These are phyloP conservation scores for Sylvia borin DNA, from an alignment of 2,797 vertebrate species.

Conservation along the genomic window DNA sequence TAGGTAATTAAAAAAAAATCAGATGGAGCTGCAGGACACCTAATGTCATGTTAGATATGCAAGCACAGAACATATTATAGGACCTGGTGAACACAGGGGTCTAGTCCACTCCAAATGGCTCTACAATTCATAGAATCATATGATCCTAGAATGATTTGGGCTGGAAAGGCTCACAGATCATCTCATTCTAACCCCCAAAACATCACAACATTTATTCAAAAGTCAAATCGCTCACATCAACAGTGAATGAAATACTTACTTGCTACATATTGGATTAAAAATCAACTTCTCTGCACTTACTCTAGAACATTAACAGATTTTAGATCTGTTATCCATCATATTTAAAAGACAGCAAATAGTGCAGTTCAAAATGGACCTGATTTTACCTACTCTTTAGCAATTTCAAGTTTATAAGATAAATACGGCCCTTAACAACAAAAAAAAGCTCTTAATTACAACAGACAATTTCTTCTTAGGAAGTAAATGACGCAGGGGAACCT, in stretches of 20 bases:
- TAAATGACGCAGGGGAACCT: slow-evolving; percentile 51
- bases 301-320: not conserved
- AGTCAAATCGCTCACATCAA: not conserved
- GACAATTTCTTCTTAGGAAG: slow-evolving; percentile 51
- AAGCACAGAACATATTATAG: not conserved
- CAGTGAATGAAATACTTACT: not conserved
- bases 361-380: not conserved
- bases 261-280: not conserved
- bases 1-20: not conserved
- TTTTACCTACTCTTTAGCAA: not conserved
- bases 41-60: accelerated
- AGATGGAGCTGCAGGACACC: not conserved
- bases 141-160: not conserved
- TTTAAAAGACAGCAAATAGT: not conserved
- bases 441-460: slow-evolving; percentile 29
- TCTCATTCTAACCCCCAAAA: not conserved
- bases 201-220: not conserved
- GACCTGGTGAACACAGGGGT: not conserved
- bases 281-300: not conserved
- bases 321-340: not conserved
- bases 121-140: not conserved
- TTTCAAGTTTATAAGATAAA: slow-evolving; percentile 21
- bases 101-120: not conserved
- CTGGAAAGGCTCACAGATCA: not conserved
- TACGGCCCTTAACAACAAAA: not conserved